Evolutionary conservation across 2,797 vertebrate species (phyloP).

Genomic region (Melanotaenia trifasciata): DNA sequence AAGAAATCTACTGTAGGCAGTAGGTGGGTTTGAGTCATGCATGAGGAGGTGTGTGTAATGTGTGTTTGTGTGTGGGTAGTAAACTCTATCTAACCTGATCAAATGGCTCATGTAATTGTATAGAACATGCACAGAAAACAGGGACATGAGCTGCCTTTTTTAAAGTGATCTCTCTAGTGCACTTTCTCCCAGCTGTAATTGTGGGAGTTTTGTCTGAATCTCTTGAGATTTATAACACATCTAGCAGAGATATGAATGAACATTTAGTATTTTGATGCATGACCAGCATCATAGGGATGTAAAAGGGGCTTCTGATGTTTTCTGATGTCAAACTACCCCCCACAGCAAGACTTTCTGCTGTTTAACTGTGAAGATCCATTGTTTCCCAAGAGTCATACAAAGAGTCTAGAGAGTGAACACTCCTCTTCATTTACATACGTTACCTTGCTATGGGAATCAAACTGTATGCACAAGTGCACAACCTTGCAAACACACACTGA

Average conservation of each 20-base stretch:
- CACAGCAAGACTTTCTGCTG: slow-evolving; percentile 59
- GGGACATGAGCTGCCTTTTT: slow-evolving; percentile 13
- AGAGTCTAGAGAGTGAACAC: slow-evolving; percentile 16
- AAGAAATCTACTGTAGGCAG: slow-evolving; percentile 54
- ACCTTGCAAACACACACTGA: slow-evolving; percentile 18
- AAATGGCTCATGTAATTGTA: slow-evolving; percentile 30
- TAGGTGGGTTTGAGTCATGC: slow-evolving; percentile 68
- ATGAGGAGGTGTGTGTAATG: slow-evolving; percentile 44
- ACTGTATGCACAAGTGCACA: slow-evolving; percentile 16
- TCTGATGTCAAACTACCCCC: slow-evolving; percentile 45
- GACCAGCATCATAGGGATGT: background rate
- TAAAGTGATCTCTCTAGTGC: slow-evolving; percentile 3
- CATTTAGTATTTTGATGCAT: background rate
- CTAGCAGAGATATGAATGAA: slow-evolving; percentile 2
- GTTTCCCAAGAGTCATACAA: slow-evolving; percentile 10
- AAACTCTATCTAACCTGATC: slow-evolving; percentile 36
- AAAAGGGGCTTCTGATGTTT: slow-evolving; percentile 10
- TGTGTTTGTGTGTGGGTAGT: slow-evolving; percentile 43
- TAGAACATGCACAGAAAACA: slow-evolving; percentile 15
- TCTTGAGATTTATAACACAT: background rate
- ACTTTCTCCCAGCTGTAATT: background rate
- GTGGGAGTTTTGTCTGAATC: background rate
- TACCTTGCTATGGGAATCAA: background rate
- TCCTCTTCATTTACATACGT: slow-evolving; percentile 22
- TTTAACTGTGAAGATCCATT: slow-evolving; percentile 32